Percentiles rank a stretch among this genome's conserved stretches.
Evolutionary conservation across 2,113 vertebrate genomes (phyloP).

Genomic region (pig (Sus scrofa)): DNA sequence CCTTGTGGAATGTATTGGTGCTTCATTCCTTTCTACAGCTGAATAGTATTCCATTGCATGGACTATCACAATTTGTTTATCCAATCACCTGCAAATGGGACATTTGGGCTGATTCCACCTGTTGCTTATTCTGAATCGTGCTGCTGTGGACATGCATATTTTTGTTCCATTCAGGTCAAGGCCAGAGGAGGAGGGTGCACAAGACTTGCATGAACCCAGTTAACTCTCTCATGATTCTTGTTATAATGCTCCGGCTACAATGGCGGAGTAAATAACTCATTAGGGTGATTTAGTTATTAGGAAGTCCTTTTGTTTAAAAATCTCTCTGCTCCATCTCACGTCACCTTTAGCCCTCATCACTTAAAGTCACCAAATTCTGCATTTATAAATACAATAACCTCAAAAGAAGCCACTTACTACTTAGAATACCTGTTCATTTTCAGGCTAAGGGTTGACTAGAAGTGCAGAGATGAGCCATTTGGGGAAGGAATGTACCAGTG

Average conservation of each 20-base stretch:
- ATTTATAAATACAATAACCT: neutral
- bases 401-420: neutral
- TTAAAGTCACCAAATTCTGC: neutral
- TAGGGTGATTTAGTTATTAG: neutral
- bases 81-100: neutral
- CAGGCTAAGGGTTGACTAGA: neutral
- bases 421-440: neutral
- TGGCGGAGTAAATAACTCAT: neutral
- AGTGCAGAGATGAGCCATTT: neutral
- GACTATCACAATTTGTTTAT: neutral
- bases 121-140: neutral
- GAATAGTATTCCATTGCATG: neutral
- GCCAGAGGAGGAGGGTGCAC: neutral
- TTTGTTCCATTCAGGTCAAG: neutral
- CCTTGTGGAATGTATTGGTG: neutral
- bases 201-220: neutral
- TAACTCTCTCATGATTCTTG: neutral
- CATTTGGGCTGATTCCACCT: neutral
- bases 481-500: neutral
- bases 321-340: neutral
- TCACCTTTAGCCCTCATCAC: neutral
- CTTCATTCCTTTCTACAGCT: neutral
- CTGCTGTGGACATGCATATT: neutral
- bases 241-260: neutral
- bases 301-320: neutral